Evolutionary conservation across 2,888 invertebrate genomes (phyloP).

Genomic region (Neria commutata): DNA sequence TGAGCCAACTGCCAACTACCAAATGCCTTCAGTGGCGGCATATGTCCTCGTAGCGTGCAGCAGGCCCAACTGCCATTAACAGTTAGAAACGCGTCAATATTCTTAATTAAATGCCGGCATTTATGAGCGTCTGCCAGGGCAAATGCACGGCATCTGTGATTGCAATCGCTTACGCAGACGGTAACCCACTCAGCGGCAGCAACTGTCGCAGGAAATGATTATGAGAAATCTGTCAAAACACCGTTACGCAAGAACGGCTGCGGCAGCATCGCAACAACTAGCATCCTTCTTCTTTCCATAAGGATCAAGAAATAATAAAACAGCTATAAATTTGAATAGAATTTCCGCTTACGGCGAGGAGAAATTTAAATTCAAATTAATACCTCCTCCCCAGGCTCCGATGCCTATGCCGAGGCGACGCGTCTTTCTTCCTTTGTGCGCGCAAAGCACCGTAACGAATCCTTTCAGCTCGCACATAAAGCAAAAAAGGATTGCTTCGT

Average conservation of each 20-base stretch:
- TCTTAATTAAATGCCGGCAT: background rate
- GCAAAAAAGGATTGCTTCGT: conserved; percentile 7
- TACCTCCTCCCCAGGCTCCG: conserved; percentile 10
- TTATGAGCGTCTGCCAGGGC: conserved; percentile 14
- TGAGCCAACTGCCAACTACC: too few relatives aligned
- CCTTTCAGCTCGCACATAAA: conserved; percentile 1
- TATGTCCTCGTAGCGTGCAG: background rate
- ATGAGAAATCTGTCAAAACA: conserved; percentile 5
- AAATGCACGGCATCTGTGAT: conserved; percentile 30
- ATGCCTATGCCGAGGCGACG: background rate
- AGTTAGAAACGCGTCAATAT: too few relatives aligned
- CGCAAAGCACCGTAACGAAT: conserved; percentile 24
- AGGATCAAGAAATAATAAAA: conserved; percentile 15
- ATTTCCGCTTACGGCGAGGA: conserved; percentile 25
- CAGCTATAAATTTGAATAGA: conserved; percentile 34
- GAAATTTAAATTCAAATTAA: conserved; percentile 11
- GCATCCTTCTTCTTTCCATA: conserved; percentile 26
- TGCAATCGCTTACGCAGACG: conserved; percentile 19
- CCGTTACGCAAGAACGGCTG: conserved; percentile 6
- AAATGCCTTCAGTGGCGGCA: too few relatives aligned
- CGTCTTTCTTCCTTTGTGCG: too few relatives aligned
- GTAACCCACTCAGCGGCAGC: conserved; percentile 1
- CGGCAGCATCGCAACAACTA: background rate
- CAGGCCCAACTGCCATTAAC: background rate
- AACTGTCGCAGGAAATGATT: conserved; percentile 19